Evolutionary conservation across 2,797 vertebrate species (phyloP).

Genomic region (Poeciliopsis gracilis): DNA sequence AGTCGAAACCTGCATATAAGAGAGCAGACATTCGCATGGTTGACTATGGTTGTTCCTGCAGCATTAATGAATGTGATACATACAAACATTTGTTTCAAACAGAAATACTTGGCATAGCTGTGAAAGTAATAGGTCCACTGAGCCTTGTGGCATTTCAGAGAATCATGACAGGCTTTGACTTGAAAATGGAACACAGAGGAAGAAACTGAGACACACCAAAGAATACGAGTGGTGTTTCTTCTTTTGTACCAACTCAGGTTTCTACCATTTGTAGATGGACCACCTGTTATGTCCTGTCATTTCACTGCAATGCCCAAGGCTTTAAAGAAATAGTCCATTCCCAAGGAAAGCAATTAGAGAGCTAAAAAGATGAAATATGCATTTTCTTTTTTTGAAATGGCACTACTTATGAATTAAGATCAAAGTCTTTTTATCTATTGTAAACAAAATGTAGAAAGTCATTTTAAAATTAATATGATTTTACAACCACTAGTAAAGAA

Average conservation of each 20-base stretch:
- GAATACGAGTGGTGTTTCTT: not conserved
- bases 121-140: constrained; percentile 25
- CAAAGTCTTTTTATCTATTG: not conserved
- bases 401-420: constrained; percentile 14
- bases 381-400: constrained; percentile 21
- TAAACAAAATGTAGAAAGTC: not conserved
- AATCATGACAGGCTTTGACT: constrained; percentile 11
- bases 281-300: constrained; percentile 29
- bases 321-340: constrained; percentile 36
- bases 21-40: constrained; percentile 24
- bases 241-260: constrained; percentile 19
- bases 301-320: constrained; percentile 43
- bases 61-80: constrained; percentile 40
- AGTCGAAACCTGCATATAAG: constrained; percentile 15
- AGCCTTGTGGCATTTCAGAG: constrained; percentile 20
- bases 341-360: constrained; percentile 2
- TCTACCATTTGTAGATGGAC: constrained; percentile 20
- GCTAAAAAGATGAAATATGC: constrained; percentile 7
- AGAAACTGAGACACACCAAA: not conserved
- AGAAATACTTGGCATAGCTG: constrained; percentile 32
- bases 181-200: constrained; percentile 18
- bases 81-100: constrained; percentile 35
- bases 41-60: constrained; percentile 14
- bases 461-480: constrained; percentile 23
- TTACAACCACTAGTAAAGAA: constrained; percentile 1